Evolutionary conservation across 2,113 vertebrate species (phyloP).

Genomic region (Tonatia bakeri): DNA sequence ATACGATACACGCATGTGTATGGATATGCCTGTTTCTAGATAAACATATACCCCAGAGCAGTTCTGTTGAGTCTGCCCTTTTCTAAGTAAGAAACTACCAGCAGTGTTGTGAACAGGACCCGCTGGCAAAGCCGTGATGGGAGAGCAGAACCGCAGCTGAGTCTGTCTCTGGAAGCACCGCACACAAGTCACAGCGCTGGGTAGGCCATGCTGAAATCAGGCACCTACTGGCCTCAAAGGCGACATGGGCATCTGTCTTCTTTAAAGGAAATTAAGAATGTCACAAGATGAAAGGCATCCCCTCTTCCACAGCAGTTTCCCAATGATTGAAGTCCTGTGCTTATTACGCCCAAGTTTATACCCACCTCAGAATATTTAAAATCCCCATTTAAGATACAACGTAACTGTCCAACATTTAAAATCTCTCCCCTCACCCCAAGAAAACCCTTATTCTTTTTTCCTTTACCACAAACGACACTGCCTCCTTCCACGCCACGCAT

Average conservation of each 20-base stretch:
- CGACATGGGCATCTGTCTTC: not conserved
- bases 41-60: not conserved
- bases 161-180: not conserved
- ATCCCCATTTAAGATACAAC: not conserved
- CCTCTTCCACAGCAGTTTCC: not conserved
- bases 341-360: not conserved
- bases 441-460: not conserved
- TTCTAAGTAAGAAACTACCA: not conserved
- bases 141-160: not conserved
- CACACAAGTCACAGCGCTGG: not conserved
- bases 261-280: slow-evolving; percentile 20
- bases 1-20: not conserved
- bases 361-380: not conserved
- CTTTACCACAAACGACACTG: not conserved
- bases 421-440: not conserved
- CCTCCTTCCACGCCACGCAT: not conserved
- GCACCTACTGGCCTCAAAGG: not conserved
- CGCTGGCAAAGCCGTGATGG: not conserved
- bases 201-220: slow-evolving; percentile 9
- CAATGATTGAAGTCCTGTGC: not conserved
- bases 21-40: not conserved
- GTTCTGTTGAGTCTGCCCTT: not conserved
- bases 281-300: not conserved
- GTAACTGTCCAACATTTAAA: slow-evolving; percentile 5
- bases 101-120: not conserved